Percentiles rank a stretch among this genome's conserved stretches.
Conservation (phyloP, 2,797 vertebrate genomes). For the Rhodeus uyekii region DNA sequence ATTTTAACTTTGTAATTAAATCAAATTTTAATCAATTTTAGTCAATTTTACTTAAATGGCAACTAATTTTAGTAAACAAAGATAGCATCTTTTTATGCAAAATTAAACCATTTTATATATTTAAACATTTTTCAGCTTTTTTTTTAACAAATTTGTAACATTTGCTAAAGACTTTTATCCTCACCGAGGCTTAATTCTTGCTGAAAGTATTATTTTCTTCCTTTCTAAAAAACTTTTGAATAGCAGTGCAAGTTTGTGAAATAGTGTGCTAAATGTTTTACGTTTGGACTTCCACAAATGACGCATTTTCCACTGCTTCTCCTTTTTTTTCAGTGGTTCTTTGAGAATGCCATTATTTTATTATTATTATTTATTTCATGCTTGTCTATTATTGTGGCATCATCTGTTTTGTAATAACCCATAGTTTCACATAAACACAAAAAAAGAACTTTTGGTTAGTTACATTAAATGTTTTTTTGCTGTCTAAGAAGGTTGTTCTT, state of each 20-base stretch:
- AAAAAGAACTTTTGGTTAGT: neutral
- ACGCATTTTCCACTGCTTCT: neutral
- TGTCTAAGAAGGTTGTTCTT: neutral
- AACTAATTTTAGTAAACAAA: neutral
- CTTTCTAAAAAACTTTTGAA: neutral
- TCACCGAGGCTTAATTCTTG: neutral
- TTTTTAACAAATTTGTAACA: neutral
- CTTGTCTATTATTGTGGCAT: neutral
- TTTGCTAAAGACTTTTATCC: neutral
- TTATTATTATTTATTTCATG: neutral
- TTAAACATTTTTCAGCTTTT: neutral
- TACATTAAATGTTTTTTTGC: neutral
- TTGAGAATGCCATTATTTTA: neutral
- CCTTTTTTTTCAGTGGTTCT: neutral
- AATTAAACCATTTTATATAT: neutral
- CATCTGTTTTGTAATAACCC: neutral
- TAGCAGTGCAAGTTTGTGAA: neutral
- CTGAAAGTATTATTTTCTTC: neutral
- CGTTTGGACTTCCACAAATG: neutral
- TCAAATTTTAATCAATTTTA: neutral
- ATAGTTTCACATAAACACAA: neutral
- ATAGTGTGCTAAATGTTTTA: neutral
- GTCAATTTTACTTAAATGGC: neutral
- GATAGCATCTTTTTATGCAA: neutral
- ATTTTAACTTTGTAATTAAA: neutral